phyloP scores from a whole-genome alignment of 1,140 invertebrate species.

The Polypedilum pembai region DNA sequence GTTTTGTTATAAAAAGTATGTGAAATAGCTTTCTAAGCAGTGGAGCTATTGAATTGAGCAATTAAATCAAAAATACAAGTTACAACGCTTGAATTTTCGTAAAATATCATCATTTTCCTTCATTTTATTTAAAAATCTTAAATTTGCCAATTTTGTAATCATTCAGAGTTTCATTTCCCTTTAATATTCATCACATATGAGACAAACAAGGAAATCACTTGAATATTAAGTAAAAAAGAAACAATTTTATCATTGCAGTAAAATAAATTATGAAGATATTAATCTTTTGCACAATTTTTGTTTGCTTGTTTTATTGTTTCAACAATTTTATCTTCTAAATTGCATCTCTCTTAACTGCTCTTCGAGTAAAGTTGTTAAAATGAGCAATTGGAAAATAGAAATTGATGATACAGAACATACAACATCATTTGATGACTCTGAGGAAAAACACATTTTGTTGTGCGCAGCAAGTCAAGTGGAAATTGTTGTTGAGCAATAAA shows the following conservation, averaged over 20 bases:
- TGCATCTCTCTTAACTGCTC: conserved; percentile 11
- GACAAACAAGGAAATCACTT: background rate
- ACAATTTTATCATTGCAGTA: background rate
- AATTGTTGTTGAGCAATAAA: background rate
- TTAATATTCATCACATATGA: too few relatives aligned
- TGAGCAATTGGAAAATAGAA: background rate
- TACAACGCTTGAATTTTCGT: too few relatives aligned
- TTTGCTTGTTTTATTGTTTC: conserved; percentile 2
- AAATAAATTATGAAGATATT: background rate
- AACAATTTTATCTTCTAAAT: background rate
- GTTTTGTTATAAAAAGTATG: too few relatives aligned
- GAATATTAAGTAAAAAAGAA: background rate
- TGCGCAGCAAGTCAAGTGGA: conserved; percentile 3
- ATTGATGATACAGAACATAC: conserved; percentile 12
- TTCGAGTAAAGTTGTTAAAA: background rate
- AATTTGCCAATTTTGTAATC: too few relatives aligned
- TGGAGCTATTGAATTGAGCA: too few relatives aligned
- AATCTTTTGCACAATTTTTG: conserved; percentile 2
- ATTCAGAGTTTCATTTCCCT: too few relatives aligned
- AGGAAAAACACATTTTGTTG: conserved; percentile 4
- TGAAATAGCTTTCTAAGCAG: too few relatives aligned
- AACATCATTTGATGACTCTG: conserved; percentile 2
- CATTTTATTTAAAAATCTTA: too few relatives aligned
- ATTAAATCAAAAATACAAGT: too few relatives aligned
- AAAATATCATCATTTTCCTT: too few relatives aligned